Evolutionary conservation across 2,888 invertebrate genomes (phyloP), one percentile per base, ranked within the genome.

Genomic region (Agrenia bidenticulata): DNA sequence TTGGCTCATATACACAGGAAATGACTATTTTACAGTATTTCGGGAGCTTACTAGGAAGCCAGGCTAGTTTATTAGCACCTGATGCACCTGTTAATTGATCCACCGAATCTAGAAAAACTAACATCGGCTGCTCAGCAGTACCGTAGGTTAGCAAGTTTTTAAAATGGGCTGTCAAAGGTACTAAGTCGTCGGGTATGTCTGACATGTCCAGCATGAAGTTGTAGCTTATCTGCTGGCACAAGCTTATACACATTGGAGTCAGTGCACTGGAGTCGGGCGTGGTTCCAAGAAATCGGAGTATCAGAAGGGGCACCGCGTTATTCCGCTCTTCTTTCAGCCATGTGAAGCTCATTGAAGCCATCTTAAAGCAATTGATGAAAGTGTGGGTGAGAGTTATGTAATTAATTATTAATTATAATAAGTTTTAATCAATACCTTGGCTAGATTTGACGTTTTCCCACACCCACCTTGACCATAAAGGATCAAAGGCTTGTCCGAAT

Each of bases 381-480:
- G n/a, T n/a, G 7, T 39, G 15, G 7, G 9, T 39, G 15, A 39
- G 39, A 39, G 15, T 39, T 39, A 15, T 39, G 7, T 39, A 39
- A 7, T 39, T 39, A 39, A 39, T 39, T n/a, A n/a, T n/a, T n/a
- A 39, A 39, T 39, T 11, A 39, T 39, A 39, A 39, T 39, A 39
- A n/a, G n/a, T n/a, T n/a, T n/a, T n/a, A n/a, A n/a, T n/a, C n/a
- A n/a, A n/a, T n/a, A n/a, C n/a, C n/a, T n/a, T 32, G 1, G 98
- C 90, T 65, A 98, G 82, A 0, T 98, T 83, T 19, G 97, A 97
- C 0, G 98, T 98, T 81, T 99, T 99, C 0, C 98, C 98, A 78
- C 97, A 97, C 49, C 98, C 98, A 78, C 96, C 93, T 81, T 94
- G 94, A 39, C 98, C 98, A 79, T 93, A 93, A 63, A 97, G 82